Evolutionary conservation across 2,797 vertebrate genomes (phyloP), one percentile per base, ranked within the genome.

Genomic region (Decapterus maruadsi): DNA sequence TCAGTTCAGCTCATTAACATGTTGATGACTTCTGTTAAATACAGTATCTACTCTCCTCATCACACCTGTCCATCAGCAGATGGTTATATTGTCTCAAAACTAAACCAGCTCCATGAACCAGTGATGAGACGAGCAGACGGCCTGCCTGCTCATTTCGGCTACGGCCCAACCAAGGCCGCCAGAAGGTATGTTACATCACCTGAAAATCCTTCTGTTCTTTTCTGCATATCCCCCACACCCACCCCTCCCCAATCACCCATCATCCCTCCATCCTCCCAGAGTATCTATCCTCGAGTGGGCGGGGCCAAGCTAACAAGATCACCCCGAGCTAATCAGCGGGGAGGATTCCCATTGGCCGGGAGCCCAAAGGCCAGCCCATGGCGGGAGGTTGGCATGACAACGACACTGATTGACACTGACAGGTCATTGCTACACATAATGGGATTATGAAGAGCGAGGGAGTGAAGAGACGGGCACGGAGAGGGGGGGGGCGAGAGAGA

Each of bases 371-470:
- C 46, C 54, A 26, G 77, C 74, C 76, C 73, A 22, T 61, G 76
- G 82, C 34, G 48, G 80, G 77, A 76, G 69, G 81, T 81, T 62
- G 83, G 72, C 90, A 90, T 87, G 90, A 86, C 87, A 87, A 91
- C 90, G 82, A 83, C 77, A 62, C 83, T 89, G 92, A 95, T 92
- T 84, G 90, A 90, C 89, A 90, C 78, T 87, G 93, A 92, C 93
- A 91, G 90, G 73, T 88, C 85, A 73, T 87, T 84, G 83, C 84
- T 74, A 82, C 91, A 92, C 91, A 90, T 93, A 94, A 94, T 93
- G 90, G 90, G 93, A 94, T 94, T 94, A 94, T 54, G 69, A 59
- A 54, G 76, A 53, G 77, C 11, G 43, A 38, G 31, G 56, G 60
- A 48, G 59, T 0, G 60, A 53, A 65, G 73, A 55, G 31, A 20